These are phyloP conservation scores for Rhea americana DNA, from an alignment of 2,113 vertebrate genomes.

Conservation along the genomic window DNA sequence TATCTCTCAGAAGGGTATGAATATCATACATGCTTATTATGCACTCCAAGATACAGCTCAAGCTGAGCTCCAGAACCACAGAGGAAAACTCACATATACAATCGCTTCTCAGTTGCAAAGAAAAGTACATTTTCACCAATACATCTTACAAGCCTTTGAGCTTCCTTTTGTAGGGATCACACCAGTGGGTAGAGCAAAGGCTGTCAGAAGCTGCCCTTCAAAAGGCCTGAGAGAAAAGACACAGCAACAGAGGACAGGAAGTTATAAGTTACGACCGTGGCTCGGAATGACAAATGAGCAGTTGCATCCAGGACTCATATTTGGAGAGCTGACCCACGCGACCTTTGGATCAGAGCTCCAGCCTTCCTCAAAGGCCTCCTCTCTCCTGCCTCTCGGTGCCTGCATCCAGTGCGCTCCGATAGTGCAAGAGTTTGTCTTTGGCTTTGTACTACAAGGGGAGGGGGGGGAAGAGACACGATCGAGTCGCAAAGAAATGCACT, in stretches of 20 bases:
- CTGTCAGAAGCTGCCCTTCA: neutral
- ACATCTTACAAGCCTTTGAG: neutral
- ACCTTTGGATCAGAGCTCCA: neutral
- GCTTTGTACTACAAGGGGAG: neutral
- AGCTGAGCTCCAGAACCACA: neutral
- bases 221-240: neutral
- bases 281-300: neutral
- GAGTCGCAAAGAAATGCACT: rapidly evolving
- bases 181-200: neutral
- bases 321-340: rapidly evolving
- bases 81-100: rapidly evolving
- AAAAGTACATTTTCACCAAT: neutral
- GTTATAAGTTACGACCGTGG: neutral
- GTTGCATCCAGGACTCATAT: neutral
- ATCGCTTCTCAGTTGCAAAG: neutral
- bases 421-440: neutral
- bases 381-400: neutral
- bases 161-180: neutral
- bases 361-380: neutral
- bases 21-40: neutral
- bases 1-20: neutral
- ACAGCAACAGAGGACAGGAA: neutral
- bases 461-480: neutral
- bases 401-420: too few relatives aligned
- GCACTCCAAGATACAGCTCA: neutral